Evolutionary conservation across 2,888 invertebrate species (phyloP), one percentile per base, ranked within the genome.

Genomic region (Andrena flavipes): DNA sequence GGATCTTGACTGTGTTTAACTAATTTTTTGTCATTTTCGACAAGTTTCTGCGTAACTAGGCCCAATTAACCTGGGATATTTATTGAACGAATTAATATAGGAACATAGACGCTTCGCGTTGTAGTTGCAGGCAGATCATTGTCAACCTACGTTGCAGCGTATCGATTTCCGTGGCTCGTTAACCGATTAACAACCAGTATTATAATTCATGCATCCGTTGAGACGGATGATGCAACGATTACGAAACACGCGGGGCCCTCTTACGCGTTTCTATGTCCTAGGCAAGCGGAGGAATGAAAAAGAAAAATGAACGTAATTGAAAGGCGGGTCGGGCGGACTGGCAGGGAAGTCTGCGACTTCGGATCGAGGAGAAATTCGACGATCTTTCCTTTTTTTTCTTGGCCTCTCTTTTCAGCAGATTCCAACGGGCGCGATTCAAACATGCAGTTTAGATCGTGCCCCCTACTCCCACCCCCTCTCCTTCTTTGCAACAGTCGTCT

Each of bases 171-270:
- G 68, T 30, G 30, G 42, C 65, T 81, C 49, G 72, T 79, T 81
- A 80, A 67, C 76, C 56, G 78, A 85, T 85, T 87, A 82, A 80
- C 78, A 77, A 78, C 76, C 62, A 48, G 54, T 68, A 80, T 80
- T 76, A 54, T 70, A 69, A 80, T 85, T 74, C 54, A 77, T 68
- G 72, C 62, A 63, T 62, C 42, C 51, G 68, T 68, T 35, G 62
- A 56, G 71, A 70, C 35, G 74, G 54, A 78, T 73, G 64, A 80
- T 64, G 72, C 69, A 78, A 78, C 63, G 49, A 64, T 87, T 82
- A 72, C 49, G 76, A 74, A 82, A 80, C 68, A 33, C 30, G 3
- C 29, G 48, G 30, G 30, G 35, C 23, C 13, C 20, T 29, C 30
- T 49, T 20, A 7, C 42, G 59, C 16, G 54, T 26, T 62, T 69